Conservation (phyloP, 2,113 vertebrate species). For the Tichodroma muraria region DNA sequence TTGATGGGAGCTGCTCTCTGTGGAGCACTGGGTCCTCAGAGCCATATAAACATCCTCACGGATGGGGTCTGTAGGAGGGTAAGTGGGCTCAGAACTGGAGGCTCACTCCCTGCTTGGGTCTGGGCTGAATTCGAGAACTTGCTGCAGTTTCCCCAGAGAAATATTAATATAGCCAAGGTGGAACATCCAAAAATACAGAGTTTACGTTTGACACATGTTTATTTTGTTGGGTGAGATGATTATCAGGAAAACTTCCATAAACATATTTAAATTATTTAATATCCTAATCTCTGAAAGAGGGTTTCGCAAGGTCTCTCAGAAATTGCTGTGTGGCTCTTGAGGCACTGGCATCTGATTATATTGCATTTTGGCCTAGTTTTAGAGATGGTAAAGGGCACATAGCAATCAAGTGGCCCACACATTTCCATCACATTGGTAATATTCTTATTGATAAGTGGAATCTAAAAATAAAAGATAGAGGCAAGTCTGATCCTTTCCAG, state of each 20-base stretch:
- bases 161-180: neutral
- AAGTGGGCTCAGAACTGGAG: neutral
- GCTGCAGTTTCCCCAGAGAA: neutral
- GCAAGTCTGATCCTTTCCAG: neutral
- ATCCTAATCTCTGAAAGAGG: neutral
- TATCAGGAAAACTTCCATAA: neutral
- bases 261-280: neutral
- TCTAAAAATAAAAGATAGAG: neutral
- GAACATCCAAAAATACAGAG: neutral
- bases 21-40: neutral
- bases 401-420: neutral
- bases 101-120: neutral
- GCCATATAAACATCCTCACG: neutral
- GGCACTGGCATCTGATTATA: neutral
- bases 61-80: rapidly evolving
- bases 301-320: neutral
- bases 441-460: neutral
- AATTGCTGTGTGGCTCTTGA: neutral
- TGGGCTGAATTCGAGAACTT: neutral
- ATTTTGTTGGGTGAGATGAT: neutral
- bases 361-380: neutral
- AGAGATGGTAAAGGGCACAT: neutral
- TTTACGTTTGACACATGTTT: neutral
- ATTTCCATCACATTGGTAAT: neutral
- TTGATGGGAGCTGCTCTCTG: neutral